A percentile compares a stretch with the other conserved stretches of the same genome.
phyloP scores from a whole-genome alignment of 2,797 vertebrate species.

The Phoxinus dragarum region DNA sequence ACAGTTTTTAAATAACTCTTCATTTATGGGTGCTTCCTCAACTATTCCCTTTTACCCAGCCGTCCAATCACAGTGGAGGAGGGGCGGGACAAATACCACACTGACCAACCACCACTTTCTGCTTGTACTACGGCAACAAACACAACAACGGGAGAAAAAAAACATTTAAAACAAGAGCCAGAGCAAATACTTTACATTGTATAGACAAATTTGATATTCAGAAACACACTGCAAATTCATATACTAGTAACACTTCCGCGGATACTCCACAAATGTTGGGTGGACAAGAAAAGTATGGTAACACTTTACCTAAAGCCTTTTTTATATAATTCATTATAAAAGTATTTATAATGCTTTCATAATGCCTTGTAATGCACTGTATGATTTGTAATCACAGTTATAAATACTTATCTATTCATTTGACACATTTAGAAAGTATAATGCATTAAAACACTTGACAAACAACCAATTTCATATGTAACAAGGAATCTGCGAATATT shows the following conservation, averaged over 20 bases:
- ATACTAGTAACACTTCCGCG: neutral
- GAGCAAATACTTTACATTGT: neutral
- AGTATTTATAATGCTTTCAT: neutral
- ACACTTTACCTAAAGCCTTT: neutral
- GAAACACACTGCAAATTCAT: neutral
- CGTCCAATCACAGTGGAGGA: neutral
- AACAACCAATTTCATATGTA: neutral
- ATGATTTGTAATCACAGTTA: neutral
- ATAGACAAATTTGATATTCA: neutral
- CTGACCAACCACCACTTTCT: neutral
- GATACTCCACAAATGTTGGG: neutral
- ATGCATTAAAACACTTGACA: neutral
- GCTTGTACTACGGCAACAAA: neutral
- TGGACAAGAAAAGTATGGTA: neutral
- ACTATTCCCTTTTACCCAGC: neutral
- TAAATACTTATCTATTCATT: neutral
- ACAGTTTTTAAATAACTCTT: constrained; percentile 16
- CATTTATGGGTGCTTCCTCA: neutral
- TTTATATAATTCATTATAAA: neutral
- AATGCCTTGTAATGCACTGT: neutral
- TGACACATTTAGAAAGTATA: neutral
- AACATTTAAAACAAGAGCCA: neutral
- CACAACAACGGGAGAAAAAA: neutral
- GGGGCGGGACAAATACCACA: neutral
- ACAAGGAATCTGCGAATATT: neutral